These are phyloP conservation scores for Eulemur mongoz DNA, from an alignment of 2,797 vertebrate species.

Conservation along the genomic window DNA sequence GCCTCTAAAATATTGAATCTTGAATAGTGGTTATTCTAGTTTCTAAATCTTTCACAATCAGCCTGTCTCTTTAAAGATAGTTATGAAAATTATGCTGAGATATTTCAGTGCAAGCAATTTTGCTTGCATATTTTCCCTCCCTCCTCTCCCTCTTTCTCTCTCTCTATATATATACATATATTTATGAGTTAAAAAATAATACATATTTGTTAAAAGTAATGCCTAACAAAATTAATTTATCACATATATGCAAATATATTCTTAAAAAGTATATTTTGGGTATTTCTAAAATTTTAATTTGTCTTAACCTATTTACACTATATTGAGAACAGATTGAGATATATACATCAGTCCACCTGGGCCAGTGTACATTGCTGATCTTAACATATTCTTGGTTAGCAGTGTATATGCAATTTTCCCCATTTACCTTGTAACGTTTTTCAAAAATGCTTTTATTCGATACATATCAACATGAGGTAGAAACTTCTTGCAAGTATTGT, in stretches of 20 bases:
- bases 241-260: background rate
- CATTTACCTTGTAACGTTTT: background rate
- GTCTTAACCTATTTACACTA: background rate
- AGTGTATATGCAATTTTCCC: background rate
- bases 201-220: background rate
- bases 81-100: background rate
- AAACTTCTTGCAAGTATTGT: background rate
- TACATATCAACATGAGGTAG: background rate
- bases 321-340: background rate
- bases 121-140: background rate
- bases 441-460: background rate
- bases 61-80: slow-evolving; percentile 7
- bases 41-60: background rate
- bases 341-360: background rate
- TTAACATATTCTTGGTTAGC: background rate
- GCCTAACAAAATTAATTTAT: background rate
- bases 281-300: background rate
- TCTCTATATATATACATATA: background rate
- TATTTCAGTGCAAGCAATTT: background rate
- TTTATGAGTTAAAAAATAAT: background rate
- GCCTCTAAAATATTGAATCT: background rate
- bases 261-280: background rate
- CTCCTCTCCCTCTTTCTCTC: background rate
- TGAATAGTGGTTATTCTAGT: background rate
- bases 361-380: background rate